Conservation (phyloP, 2,888 invertebrate species). For the Beris morrisii region DNA sequence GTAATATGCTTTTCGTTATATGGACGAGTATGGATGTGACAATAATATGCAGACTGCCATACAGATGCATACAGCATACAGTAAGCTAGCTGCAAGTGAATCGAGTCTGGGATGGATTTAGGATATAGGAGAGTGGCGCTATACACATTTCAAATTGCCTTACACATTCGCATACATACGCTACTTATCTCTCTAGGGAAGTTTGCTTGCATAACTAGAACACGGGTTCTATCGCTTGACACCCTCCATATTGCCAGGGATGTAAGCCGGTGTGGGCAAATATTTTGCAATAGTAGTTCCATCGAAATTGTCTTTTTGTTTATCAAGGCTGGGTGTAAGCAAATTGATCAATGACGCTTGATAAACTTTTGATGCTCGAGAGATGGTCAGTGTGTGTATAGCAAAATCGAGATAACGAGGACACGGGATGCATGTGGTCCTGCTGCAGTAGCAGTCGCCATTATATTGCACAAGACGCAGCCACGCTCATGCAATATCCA, state of each 20-base stretch:
- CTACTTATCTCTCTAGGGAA: slow-evolving; percentile 9
- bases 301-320: slow-evolving; percentile 28
- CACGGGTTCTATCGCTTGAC: no score
- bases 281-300: not conserved
- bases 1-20: no score
- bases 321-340: slow-evolving; percentile 20
- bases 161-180: slow-evolving; percentile 6
- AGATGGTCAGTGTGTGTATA: not conserved
- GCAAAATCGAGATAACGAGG: slow-evolving; percentile 1
- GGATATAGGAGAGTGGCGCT: slow-evolving; percentile 2
- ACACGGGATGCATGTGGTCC: not conserved
- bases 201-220: not conserved
- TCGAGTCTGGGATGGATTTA: not conserved
- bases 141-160: slow-evolving; percentile 18
- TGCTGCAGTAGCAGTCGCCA: not conserved
- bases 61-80: no score
- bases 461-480: not conserved
- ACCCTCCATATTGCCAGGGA: not conserved
- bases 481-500: no score
- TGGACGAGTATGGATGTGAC: no score
- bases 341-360: slow-evolving; percentile 30
- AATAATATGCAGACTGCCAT: no score
- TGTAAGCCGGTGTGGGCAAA: no score
- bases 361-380: slow-evolving; percentile 15
- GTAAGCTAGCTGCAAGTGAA: not conserved